Base-by-base conservation (phyloP, 2,888 invertebrate species). In the Trachelus troglodyta region DNA sequence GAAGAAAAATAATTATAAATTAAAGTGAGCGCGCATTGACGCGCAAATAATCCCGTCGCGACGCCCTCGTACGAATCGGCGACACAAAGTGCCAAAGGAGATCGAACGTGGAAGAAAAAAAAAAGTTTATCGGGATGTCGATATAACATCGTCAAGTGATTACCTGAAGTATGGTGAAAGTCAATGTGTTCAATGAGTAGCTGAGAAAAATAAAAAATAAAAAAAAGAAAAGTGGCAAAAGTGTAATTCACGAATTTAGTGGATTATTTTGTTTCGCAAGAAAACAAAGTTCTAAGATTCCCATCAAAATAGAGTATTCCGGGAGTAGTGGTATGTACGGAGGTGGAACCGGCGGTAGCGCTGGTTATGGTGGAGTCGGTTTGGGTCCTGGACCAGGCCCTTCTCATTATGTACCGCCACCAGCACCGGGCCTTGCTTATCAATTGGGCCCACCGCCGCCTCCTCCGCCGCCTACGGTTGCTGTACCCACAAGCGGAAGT, bases 291-390 rank as follows among this genome's bases (percentile, higher is more conserved):
- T 23, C 56, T 9, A 23, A 56, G 56, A 23, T 56, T 56, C 56
- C 82, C 85, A 84, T 77, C 89, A 90, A 90, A 85, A 90, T 90
- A 89, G 90, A 90, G 88, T 90, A 90, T 85, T 89, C 90, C 79
- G 88, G 88, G 75, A 87, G 85, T 75, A 89, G 85, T 79, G 89
- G 87, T 79, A 90, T 90, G 89, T 90, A 90, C 88, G 90, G 90
- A 81, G 90, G 89, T 81, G 89, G 89, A 81, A 82, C 89, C 84
- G 90, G 88, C 69, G 85, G 88, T 81, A 56, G 56, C 56, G 83
- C 89, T 74, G 90, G 89, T 74, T 91, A 90, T 80, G 56, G 56
- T 56, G 90, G 89, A 81, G 86, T 89, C 79, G 90, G 90, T 83
- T 83, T 89, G 83, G 89, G 87, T 76, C 86, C 88, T 74, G 89